These are phyloP conservation scores for Agriopis marginaria DNA, from an alignment of 2,888 invertebrate genomes.

Conservation along the genomic window DNA sequence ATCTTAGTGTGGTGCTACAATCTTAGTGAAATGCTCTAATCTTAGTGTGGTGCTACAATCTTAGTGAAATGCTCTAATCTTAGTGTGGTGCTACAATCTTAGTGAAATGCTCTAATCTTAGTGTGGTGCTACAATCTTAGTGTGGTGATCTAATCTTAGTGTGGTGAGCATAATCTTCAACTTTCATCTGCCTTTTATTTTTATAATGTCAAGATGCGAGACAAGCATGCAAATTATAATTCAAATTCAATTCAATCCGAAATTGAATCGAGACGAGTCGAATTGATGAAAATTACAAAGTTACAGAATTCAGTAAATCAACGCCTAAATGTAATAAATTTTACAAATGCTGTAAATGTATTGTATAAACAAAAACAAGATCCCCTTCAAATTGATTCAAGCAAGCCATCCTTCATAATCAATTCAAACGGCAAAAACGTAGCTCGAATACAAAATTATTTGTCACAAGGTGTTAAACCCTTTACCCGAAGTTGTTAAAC, in stretches of 20 bases:
- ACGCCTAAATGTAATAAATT: constrained; percentile 16
- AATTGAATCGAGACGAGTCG: neutral
- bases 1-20: neutral
- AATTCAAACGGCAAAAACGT: constrained; percentile 48
- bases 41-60: too few relatives aligned
- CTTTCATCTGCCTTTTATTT: neutral
- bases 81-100: too few relatives aligned
- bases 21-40: too few relatives aligned
- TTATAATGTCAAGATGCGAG: neutral
- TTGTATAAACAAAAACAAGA: constrained; percentile 27
- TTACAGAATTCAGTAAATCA: constrained; percentile 19
- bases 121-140: too few relatives aligned
- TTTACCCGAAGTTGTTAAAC: constrained; percentile 54
- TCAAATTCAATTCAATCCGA: constrained; percentile 20
- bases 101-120: too few relatives aligned
- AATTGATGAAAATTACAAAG: constrained; percentile 13
- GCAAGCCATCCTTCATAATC: constrained; percentile 41
- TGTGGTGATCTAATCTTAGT: neutral
- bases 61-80: neutral
- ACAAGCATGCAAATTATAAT: constrained; percentile 7
- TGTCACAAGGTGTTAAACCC: constrained; percentile 50
- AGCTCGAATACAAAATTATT: constrained; percentile 44
- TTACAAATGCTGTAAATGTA: constrained; percentile 19
- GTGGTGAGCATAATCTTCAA: neutral
- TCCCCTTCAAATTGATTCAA: constrained; percentile 36